phyloP scores from a whole-genome alignment of 2,888 invertebrate species.

The Tyria jacobaeae region DNA sequence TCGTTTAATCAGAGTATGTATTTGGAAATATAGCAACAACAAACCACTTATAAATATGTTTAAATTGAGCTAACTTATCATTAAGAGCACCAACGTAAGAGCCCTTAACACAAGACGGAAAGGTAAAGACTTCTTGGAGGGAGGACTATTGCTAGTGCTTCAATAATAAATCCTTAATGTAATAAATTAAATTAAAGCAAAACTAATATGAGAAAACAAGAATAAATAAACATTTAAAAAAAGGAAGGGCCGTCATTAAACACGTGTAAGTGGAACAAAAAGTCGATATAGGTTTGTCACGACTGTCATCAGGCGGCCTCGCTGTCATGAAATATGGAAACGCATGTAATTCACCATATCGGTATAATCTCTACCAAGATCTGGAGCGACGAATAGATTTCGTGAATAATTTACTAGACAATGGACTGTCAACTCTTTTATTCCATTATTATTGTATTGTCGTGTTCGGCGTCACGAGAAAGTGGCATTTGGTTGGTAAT shows the following conservation, averaged over 20 bases:
- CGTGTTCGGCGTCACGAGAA: slow-evolving; percentile 61
- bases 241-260: slow-evolving; percentile 56
- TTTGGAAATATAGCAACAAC: no score
- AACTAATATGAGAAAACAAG: background rate
- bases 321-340: slow-evolving; percentile 75
- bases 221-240: slow-evolving; percentile 4
- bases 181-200: background rate
- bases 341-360: slow-evolving; percentile 79
- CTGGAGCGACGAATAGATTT: slow-evolving; percentile 79
- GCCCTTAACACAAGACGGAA: no score
- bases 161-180: no score
- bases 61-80: no score
- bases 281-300: slow-evolving; percentile 69
- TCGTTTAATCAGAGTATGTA: no score
- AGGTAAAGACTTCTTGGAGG: no score
- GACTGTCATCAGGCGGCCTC: slow-evolving; percentile 77
- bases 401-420: slow-evolving; percentile 84
- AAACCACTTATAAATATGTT: no score
- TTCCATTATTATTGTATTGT: slow-evolving; percentile 64
- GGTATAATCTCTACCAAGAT: slow-evolving; percentile 75
- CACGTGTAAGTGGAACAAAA: slow-evolving; percentile 53
- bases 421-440: slow-evolving; percentile 78
- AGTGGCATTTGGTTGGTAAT: slow-evolving; percentile 63
- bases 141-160: no score
- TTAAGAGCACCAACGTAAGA: no score